Evolutionary conservation across 2,797 vertebrate species (phyloP).

Genomic region (Columba guinea): DNA sequence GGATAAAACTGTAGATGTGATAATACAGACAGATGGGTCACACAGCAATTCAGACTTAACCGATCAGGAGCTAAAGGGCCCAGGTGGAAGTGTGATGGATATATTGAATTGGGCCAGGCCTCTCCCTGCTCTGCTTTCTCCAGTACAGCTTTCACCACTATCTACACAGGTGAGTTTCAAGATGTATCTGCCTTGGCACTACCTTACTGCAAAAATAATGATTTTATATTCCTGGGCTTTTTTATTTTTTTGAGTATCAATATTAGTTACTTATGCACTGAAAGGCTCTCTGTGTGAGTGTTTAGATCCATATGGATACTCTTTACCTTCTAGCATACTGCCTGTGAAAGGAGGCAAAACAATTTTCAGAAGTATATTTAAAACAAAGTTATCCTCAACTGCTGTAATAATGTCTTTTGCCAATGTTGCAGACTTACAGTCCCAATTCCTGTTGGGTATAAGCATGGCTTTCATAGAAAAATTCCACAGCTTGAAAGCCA

Average conservation of each 20-base stretch:
- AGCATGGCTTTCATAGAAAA: neutral
- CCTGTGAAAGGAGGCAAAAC: neutral
- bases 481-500: neutral
- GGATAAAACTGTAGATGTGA: neutral
- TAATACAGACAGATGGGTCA: neutral
- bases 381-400: neutral
- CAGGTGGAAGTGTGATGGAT: conserved; percentile 70
- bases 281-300: neutral
- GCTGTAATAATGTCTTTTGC: neutral
- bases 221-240: neutral
- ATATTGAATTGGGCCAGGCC: conserved; percentile 83
- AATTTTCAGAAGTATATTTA: neutral
- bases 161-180: conserved; percentile 66
- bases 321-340: neutral
- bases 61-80: neutral
- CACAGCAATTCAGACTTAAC: neutral
- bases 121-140: conserved; percentile 87
- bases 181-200: neutral
- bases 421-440: neutral
- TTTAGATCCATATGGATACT: neutral
- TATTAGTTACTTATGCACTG: neutral
- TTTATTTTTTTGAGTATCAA: neutral
- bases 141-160: conserved; percentile 73
- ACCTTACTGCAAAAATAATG: neutral
- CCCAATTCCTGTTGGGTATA: neutral